Percentiles rank a stretch among this genome's conserved stretches.
Conservation (phyloP, 1,140 invertebrate genomes). For the Nixonia krombeini region DNA sequence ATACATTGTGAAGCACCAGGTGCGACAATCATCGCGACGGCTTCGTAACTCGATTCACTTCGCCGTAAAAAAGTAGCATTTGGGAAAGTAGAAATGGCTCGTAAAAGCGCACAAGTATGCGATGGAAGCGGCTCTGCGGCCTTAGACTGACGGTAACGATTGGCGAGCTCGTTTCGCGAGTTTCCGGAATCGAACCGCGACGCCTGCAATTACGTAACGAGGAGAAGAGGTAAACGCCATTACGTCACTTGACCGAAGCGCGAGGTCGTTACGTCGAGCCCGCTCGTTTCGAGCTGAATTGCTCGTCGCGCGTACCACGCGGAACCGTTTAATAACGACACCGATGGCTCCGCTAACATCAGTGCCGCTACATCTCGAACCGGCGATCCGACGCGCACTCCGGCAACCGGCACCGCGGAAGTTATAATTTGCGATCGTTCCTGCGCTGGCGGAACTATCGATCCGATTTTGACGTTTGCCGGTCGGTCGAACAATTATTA, state of each 20-base stretch:
- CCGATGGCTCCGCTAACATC: slow-evolving; percentile 7
- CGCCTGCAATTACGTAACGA: slow-evolving; percentile 26
- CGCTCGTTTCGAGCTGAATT: background rate
- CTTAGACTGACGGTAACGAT: slow-evolving; percentile 16
- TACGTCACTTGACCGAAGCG: slow-evolving; percentile 23
- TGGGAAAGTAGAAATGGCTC: slow-evolving; percentile 29
- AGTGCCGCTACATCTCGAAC: background rate
- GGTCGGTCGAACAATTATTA: too few relatives aligned
- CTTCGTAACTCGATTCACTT: background rate
- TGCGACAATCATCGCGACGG: background rate
- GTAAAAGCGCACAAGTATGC: slow-evolving; percentile 25
- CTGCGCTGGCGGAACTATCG: too few relatives aligned
- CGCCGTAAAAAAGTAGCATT: slow-evolving; percentile 19
- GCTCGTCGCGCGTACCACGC: slow-evolving; percentile 6
- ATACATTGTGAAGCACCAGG: too few relatives aligned
- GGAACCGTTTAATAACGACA: slow-evolving; percentile 24
- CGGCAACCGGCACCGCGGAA: slow-evolving; percentile 2
- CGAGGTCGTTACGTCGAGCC: background rate
- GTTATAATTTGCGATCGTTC: slow-evolving; percentile 17
- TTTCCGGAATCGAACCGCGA: slow-evolving; percentile 28
- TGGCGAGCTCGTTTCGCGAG: slow-evolving; percentile 16
- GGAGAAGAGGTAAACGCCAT: slow-evolving; percentile 3
- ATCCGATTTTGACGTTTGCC: too few relatives aligned
- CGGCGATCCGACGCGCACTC: slow-evolving; percentile 22
- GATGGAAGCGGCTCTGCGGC: slow-evolving; percentile 5